Conservation (phyloP, 2,113 vertebrate species). For the Gambusia holbrooki region DNA sequence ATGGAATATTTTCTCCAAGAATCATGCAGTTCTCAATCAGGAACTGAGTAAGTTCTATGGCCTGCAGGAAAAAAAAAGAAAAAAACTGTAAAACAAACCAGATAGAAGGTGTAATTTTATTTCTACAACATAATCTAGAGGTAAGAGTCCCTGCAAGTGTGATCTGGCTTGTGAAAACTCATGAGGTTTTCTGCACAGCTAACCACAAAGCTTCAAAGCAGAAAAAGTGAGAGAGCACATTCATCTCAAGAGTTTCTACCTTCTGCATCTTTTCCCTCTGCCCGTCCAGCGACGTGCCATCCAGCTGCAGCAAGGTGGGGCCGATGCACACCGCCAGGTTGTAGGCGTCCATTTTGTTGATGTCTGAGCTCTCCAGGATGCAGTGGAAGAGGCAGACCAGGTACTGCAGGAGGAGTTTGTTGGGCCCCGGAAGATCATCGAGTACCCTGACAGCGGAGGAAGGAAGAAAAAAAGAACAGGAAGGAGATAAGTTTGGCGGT, state of each 20-base stretch:
- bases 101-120: neutral
- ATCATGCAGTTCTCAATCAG: constrained; percentile 89
- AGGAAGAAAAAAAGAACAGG: constrained; percentile 26
- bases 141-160: neutral
- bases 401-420: constrained; percentile 82
- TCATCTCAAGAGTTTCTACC: constrained; percentile 61
- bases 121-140: neutral
- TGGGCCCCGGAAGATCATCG: constrained; percentile 82
- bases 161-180: constrained; percentile 37
- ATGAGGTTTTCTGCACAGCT: constrained; percentile 57
- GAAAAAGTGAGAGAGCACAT: constrained; percentile 26
- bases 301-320: constrained; percentile 86
- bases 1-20: constrained; percentile 84
- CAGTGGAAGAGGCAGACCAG: constrained; percentile 82
- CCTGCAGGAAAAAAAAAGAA: constrained; percentile 74
- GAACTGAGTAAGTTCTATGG: constrained; percentile 88
- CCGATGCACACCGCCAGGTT: constrained; percentile 92
- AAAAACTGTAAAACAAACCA: neutral
- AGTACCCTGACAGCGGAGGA: constrained; percentile 78
- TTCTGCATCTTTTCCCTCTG: constrained; percentile 84
- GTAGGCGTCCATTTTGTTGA: constrained; percentile 89
- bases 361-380: constrained; percentile 77
- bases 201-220: constrained; percentile 57
- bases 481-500: constrained; percentile 49
- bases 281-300: constrained; percentile 75